Evolutionary conservation across 2,797 vertebrate species (phyloP), one percentile per base, ranked within the genome.

Genomic region (Borostomias antarcticus): DNA sequence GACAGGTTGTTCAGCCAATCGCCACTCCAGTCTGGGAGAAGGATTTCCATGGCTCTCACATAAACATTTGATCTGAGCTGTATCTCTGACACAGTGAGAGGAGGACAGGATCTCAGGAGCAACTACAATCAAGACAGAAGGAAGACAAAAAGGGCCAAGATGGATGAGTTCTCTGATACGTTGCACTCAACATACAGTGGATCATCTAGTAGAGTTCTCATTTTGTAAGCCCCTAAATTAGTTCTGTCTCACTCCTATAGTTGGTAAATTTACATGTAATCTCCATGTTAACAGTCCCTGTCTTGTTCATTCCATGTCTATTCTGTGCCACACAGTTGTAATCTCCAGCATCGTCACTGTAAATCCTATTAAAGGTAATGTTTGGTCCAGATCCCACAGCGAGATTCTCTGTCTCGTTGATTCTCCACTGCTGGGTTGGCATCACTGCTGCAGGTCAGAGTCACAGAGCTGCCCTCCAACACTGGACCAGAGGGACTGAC

Each of bases 401-500:
- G 21, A 35, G 26, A 21, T n/a, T 13, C 32, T 64, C 62, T 58
- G n/a, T 58, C n/a, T 72, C 45, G 59, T 15, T 10, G 2, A n/a
- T n/a, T n/a, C n/a, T 58, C 6, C 4, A 10, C 61, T 0, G 59
- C 64, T 57, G 82, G 86, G 43, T 83, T 88, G 62, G 79, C 80
- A 0, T 71, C 15, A 56, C 61, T 79, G 3, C 45, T 51, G 76
- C 90, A 92, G 70, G 72, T 80, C 69, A 91, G 76, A 56, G 76
- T 85, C 15, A 90, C 87, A 52, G 82, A 75, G 67, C 63, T 82
- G 68, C 86, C 79, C 0, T 88, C 86, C 25, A 4, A 23, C 64
- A 86, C 66, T 0, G 81, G 66, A 47, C 82, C 81, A 21, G 83
- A 65, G 7, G 84, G 79, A 2, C 76, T 64, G 0, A 28, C 63